phyloP scores from a whole-genome alignment of 2,113 vertebrate genomes.

The Nibea albiflora region DNA sequence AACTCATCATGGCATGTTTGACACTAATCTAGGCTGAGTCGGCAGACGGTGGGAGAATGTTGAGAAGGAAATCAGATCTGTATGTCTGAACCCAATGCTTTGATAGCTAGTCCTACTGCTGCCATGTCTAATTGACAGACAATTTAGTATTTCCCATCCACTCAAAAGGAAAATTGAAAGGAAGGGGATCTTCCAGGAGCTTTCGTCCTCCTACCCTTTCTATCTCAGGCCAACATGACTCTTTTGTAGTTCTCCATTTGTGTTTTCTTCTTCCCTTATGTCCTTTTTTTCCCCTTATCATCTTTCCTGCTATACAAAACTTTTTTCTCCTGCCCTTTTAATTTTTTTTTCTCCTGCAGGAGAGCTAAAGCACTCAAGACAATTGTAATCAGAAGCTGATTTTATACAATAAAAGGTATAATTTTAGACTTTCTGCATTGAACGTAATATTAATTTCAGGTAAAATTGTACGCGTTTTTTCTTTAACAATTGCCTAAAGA shows the following conservation, averaged over 20 bases:
- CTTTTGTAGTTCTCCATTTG: slow-evolving; percentile 27
- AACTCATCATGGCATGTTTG: slow-evolving; percentile 82
- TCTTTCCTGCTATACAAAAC: slow-evolving; percentile 6
- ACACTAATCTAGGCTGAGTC: slow-evolving; percentile 84
- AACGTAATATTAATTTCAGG: neutral
- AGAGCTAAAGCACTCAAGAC: slow-evolving; percentile 1
- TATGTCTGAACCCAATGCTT: slow-evolving; percentile 78
- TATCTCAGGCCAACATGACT: slow-evolving; percentile 46
- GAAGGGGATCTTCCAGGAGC: slow-evolving; percentile 32
- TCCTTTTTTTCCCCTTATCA: neutral
- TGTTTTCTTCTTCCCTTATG: neutral
- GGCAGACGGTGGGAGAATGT: slow-evolving; percentile 79
- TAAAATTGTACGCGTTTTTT: neutral
- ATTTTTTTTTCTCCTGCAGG: slow-evolving; percentile 12
- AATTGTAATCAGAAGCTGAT: neutral
- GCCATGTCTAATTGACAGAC: slow-evolving; percentile 83
- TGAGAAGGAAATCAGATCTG: slow-evolving; percentile 83
- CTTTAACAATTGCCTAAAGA: neutral
- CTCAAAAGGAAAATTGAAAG: slow-evolving; percentile 59
- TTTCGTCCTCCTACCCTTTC: slow-evolving; percentile 37
- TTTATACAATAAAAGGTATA: neutral
- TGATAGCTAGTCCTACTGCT: slow-evolving; percentile 80
- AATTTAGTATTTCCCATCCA: slow-evolving; percentile 81
- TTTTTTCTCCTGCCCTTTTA: neutral
- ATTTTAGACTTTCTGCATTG: neutral